Evolutionary conservation across 2,113 vertebrate genomes (phyloP), one percentile per base, ranked within the genome.

Genomic region (Cyprinodon tularosa): DNA sequence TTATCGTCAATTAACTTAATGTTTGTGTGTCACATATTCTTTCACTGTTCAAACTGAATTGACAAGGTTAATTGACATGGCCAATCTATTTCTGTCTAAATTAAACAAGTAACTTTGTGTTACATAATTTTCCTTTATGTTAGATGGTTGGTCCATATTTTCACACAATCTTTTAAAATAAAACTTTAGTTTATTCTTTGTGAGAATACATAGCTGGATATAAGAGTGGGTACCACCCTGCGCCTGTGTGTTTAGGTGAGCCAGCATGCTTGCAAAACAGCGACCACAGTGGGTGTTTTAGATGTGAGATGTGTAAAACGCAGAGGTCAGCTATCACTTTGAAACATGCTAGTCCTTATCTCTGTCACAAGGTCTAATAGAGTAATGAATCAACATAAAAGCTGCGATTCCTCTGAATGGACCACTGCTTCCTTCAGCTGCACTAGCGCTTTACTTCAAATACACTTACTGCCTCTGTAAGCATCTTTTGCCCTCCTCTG

Each of bases 241-340:
- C 72, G 36, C 60, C 4, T 57, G 7, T 0, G 38, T 74, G 53
- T 86, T n/a, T 59, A 10, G 59, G 71, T 17, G 72, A 57, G 77
- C 48, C 1, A 70, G 80, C 64, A 70, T 77, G 64, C 72, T 67
- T 89, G 84, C 83, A 71, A 81, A 86, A 83, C 74, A 64, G 60
- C 12, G 17, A 45, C 84, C 17, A 42, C 78, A 73, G 83, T 62
- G 68, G 86, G 64, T 38, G 62, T 64, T 78, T 77, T 82, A 80
- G 68, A 29, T 9, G 66, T 59, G 68, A 71, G 81, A 84, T 76
- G 89, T 89, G 83, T 86, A 89, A 89, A 92, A 91, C 78, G 87
- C 90, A 89, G 89, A 92, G 91, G 92, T 93, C 92, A 93, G 92
- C 91, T 87, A 89, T 93, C 91, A 92, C 88, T 91, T 90, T 93